Evolutionary conservation across 1,140 invertebrate genomes (phyloP).

Genomic region (Drosophila pseudoobscura): DNA sequence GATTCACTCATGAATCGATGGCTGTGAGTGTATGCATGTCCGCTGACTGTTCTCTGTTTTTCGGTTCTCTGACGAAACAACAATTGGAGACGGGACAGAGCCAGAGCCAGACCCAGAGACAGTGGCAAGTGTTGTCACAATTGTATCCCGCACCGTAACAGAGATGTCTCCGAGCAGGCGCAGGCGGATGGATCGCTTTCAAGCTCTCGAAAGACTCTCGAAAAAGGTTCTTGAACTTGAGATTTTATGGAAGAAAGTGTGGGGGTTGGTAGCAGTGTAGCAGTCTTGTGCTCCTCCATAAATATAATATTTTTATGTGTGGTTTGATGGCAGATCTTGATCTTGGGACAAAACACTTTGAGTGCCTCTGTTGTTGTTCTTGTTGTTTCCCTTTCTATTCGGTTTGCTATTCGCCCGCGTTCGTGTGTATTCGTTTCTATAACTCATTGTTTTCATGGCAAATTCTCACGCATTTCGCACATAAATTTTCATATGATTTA

Average conservation of each 20-base stretch:
- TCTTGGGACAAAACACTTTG: conserved; percentile 40
- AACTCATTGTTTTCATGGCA: conserved; percentile 43
- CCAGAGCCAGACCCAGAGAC: conserved; percentile 10
- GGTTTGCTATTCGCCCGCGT: not conserved
- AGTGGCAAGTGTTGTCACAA: conserved; percentile 61
- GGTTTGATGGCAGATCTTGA: conserved; percentile 37
- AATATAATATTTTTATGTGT: conserved; percentile 31
- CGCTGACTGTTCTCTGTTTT: not conserved
- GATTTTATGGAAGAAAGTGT: conserved; percentile 63
- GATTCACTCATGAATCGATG: conserved; percentile 16
- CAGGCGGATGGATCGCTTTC: conserved; percentile 33
- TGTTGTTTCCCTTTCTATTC: conserved; percentile 70
- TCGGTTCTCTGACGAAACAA: not conserved
- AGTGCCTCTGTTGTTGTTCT: conserved; percentile 37
- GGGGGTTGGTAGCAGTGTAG: conserved; percentile 31
- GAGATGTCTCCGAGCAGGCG: conserved; percentile 40
- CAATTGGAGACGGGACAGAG: conserved; percentile 8
- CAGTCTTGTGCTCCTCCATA: conserved; percentile 10
- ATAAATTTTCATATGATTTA: conserved; percentile 80
- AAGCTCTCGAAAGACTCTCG: conserved; percentile 49
- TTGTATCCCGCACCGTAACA: conserved; percentile 59
- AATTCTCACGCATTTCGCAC: conserved; percentile 62
- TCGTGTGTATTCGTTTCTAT: conserved; percentile 11
- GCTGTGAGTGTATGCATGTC: not conserved
- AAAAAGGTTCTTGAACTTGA: conserved; percentile 77